Base-by-base conservation (phyloP, 2,888 invertebrate species). In the Platynereis dumerilii region DNA sequence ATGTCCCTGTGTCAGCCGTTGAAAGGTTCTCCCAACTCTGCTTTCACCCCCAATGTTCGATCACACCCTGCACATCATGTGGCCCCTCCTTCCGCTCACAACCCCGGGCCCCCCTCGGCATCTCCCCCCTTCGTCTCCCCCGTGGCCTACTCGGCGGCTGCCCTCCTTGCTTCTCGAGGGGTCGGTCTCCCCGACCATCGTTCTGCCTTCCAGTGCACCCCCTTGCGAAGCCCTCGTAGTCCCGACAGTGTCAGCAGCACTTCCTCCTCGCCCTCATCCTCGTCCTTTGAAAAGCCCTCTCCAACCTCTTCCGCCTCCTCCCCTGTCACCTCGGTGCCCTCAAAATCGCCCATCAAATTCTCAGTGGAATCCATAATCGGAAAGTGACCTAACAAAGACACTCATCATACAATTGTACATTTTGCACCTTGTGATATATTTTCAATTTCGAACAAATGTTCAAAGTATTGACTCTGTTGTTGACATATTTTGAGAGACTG, bases 351-450 rank as follows among this genome's bases (percentile, higher is more conserved):
- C 5, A 60, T 69, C 29, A 69, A 67, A 42, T 69, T 69, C 63
- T 69, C 69, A 1, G 69, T 69, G 17, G 69, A 69, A 24, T 67
- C 64, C 24, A 59, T 69, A 7, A 64, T 69, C n/a, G 67, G 58
- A 17, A 68, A 64, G 52, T 69, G 52, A 65, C 48, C 5, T n/a
- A 48, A 48, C 12, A 34, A 34, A 34, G 34, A 34, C 12, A 34
- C n/a, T n/a, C n/a, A n/a, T n/a, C n/a, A n/a, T n/a, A n/a, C n/a
- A n/a, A n/a, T n/a, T n/a, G n/a, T n/a, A n/a, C n/a, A n/a, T n/a
- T 34, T 34, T 34, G 34, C 34, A 34, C 34, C 12, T 34, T 34
- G 34, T 34, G 34, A 34, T 34, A 34, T 34, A 7, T 34, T 7
- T 12, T 34, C 5, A 34, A 34, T 34, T 12, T 7, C 12, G 34